Conservation (phyloP, 2,797 vertebrate genomes). For the Leptoclinus maculatus region DNA sequence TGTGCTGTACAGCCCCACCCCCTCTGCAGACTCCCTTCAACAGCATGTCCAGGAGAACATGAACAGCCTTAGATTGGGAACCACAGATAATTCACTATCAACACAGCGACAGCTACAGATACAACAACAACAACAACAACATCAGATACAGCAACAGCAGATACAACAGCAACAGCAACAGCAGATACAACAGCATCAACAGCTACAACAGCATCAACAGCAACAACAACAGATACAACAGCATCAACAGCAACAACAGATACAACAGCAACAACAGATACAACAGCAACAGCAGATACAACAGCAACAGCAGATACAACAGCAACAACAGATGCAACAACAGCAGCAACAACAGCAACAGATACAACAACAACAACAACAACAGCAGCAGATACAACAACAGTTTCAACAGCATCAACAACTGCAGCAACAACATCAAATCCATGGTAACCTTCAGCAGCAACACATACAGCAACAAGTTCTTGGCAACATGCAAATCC, state of each 20-base stretch:
- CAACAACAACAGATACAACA: slow-evolving; percentile 33
- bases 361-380: slow-evolving; percentile 50
- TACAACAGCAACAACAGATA: slow-evolving; percentile 64
- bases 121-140: slow-evolving; percentile 74
- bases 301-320: slow-evolving; percentile 66
- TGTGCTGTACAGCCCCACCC: slow-evolving; percentile 92
- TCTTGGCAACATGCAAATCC: slow-evolving; percentile 78
- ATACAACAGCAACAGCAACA: slow-evolving; percentile 70
- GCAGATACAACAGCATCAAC: slow-evolving; percentile 67
- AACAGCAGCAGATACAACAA: slow-evolving; percentile 45
- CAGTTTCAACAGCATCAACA: slow-evolving; percentile 75
- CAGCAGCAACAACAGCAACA: too few relatives aligned
- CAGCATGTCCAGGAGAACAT: slow-evolving; percentile 95
- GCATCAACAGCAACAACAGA: slow-evolving; percentile 61
- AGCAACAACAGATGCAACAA: slow-evolving; percentile 72
- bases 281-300: too few relatives aligned
- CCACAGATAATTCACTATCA: slow-evolving; percentile 86
- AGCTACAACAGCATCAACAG: slow-evolving; percentile 69
- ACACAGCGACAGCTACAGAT: slow-evolving; percentile 81
- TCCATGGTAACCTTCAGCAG: slow-evolving; percentile 75
- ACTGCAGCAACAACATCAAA: slow-evolving; percentile 71
- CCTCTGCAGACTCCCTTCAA: slow-evolving; percentile 88
- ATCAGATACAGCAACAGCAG: slow-evolving; percentile 70
- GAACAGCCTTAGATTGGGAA: slow-evolving; percentile 91
- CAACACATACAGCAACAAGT: slow-evolving; percentile 74